Conservation (phyloP, 2,113 vertebrate genomes). For the Murina feae region DNA sequence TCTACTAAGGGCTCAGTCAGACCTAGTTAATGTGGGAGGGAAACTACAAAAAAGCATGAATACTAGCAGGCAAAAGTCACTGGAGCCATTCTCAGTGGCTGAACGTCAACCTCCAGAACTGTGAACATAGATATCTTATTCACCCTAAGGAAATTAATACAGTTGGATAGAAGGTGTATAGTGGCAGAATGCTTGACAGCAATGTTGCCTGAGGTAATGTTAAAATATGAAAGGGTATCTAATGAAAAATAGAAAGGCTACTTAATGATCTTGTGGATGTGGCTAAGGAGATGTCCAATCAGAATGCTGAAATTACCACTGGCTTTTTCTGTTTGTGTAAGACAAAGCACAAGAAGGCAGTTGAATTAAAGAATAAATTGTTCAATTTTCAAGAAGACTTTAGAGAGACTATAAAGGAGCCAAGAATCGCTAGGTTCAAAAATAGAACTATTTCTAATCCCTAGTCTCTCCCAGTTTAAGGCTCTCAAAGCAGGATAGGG, state of each 20-base stretch:
- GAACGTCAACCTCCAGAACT: not conserved
- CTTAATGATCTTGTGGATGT: not conserved
- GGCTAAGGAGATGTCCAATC: not conserved
- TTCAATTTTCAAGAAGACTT: not conserved
- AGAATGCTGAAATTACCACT: not conserved
- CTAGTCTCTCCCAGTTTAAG: not conserved
- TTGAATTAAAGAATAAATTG: not conserved
- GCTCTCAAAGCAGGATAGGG: not conserved
- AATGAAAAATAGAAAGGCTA: not conserved
- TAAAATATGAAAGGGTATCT: not conserved
- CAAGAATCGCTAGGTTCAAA: not conserved
- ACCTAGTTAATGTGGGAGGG: not conserved
- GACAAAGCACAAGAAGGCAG: not conserved
- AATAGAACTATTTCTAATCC: constrained; percentile 23
- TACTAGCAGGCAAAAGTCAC: not conserved
- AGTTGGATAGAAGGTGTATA: not conserved
- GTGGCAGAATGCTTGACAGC: not conserved
- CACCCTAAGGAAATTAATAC: not conserved
- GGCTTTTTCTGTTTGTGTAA: not conserved
- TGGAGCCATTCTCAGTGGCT: too few species aligned
- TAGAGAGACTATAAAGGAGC: not conserved
- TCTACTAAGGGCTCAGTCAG: not conserved
- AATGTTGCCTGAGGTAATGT: not conserved
- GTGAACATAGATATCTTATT: not conserved
- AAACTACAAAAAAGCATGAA: not conserved